Evolutionary conservation across 2,797 vertebrate species (phyloP), one percentile per base, ranked within the genome.

Genomic region (Aldrovandia affinis): DNA sequence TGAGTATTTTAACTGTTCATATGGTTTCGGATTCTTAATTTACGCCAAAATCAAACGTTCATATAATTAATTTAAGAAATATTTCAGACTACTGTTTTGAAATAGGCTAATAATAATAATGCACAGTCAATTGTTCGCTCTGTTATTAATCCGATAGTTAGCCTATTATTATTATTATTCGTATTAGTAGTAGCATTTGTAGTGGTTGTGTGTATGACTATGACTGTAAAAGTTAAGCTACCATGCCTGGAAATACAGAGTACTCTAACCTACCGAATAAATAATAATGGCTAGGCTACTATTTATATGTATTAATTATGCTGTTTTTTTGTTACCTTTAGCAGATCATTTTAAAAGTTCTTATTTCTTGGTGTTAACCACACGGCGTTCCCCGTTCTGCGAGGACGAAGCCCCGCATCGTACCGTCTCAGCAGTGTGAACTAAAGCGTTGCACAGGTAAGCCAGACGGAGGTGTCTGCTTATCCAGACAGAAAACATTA

Each of bases 81-180:
- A 44, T 47, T 22, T 73, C 68, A 39, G 36, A 1, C 36, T 77
- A 44, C 42, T 25, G 25, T 57, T 57, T 20, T 57, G 18, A 57
- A 57, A 15, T 20, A 57, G 18, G 15, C 10, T 50, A 50, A 50
- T 5, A 50, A 50, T 42, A 73, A 42, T 22, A 20, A 73, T 6
- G 2, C 7, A 22, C 36, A 73, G 68, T 33, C 5, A 33, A 70
- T 30, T 73, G 68, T 73, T 73, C 20, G 2, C 39, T 6, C 36
- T 79, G 78, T 78, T 59, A 83, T 52, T 73, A 80, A 59, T 84
- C 75, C 22, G 9, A 20, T 61, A 63, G n/a, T 78, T 61, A 47
- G n/a, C n/a, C 36, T 47, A 30, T 57, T 57, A 15, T 73, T 50
- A 54, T 65, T 39, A 42, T 73, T 39, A 70, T 36, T 36, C 18